Evolutionary conservation across 2,888 invertebrate species (phyloP), one percentile per base, ranked within the genome.

Genomic region (Drosophila koepferae): DNA sequence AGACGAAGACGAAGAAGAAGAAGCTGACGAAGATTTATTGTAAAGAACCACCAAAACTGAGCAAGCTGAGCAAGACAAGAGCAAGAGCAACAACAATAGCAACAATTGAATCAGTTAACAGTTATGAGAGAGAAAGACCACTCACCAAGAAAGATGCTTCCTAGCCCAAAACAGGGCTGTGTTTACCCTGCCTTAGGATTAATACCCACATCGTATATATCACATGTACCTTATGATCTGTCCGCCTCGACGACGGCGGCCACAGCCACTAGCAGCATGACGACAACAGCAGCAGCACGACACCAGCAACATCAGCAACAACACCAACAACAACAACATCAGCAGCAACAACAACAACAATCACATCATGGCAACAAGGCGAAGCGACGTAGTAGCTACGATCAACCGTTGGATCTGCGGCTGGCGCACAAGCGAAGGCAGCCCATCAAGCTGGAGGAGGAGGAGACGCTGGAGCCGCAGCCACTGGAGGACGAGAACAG

Each of bases 71-170:
- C 31, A n/a, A 48, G 14, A 46, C 36, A 16, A 18, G 34, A n/a
- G 44, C 36, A 28, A 53, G 31, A 63, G n/a, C 34, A 43, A 55
- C 36, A 63, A 36, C 56, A 41, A 18, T 18, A 36, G 12, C 61
- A 28, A 51, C 56, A 46, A 68, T 38, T 48, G 64, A 61, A 63
- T 55, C 67, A 76, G 81, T 71, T 61, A 72, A 80, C 84, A 95
- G 96, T 95, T 93, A 96, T 96, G 96, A 95, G 97, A 95, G 97
- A 97, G 95, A 97, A 98, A 94, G 97, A 97, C 95, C 96, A 97
- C 93, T 97, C 97, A 93, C 97, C 97, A 93, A 95, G 97, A 94
- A 97, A 97, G 95, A 97, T 97, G 96, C 94, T 96, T 92, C 94
- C 91, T 94, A 96, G 96, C 90, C 96, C 96, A 67, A 96, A 96